phyloP scores from a whole-genome alignment of 2,888 invertebrate species.

The Sarcophaga subvicina region DNA sequence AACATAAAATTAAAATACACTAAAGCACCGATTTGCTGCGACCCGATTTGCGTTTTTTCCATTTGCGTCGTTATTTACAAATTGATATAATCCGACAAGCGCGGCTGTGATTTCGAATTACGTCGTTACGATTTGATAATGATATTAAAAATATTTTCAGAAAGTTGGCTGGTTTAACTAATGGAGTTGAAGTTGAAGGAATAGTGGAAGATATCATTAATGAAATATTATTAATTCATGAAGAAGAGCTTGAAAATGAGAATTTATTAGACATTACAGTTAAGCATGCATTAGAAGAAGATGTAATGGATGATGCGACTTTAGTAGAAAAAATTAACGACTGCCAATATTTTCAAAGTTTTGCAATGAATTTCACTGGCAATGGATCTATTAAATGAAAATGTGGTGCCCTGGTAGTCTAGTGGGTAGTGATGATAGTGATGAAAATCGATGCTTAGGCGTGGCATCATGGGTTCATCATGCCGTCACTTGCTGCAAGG shows the following conservation, averaged over 20 bases:
- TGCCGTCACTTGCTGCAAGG: not conserved
- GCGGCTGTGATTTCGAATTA: too few species aligned
- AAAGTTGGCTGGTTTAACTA: not conserved
- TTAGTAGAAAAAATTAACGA: not conserved
- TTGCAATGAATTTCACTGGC: not conserved
- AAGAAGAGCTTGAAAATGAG: not conserved
- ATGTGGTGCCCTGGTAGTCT: too few species aligned
- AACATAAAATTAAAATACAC: too few species aligned
- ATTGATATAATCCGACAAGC: too few species aligned
- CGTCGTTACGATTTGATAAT: not conserved
- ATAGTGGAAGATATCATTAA: not conserved
- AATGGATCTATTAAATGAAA: not conserved
- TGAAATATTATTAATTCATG: not conserved
- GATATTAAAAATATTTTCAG: not conserved
- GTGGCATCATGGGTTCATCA: not conserved
- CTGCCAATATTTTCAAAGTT: not conserved
- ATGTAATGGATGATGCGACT: not conserved
- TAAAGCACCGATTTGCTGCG: too few species aligned
- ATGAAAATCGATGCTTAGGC: not conserved
- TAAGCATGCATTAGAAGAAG: not conserved
- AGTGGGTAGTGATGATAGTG: not conserved
- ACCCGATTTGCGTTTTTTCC: too few species aligned
- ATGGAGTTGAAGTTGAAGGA: not conserved
- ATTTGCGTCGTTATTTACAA: too few species aligned
- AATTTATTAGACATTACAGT: not conserved